phyloP scores from a whole-genome alignment of 2,797 vertebrate species.

The Melanotaenia boesemani region DNA sequence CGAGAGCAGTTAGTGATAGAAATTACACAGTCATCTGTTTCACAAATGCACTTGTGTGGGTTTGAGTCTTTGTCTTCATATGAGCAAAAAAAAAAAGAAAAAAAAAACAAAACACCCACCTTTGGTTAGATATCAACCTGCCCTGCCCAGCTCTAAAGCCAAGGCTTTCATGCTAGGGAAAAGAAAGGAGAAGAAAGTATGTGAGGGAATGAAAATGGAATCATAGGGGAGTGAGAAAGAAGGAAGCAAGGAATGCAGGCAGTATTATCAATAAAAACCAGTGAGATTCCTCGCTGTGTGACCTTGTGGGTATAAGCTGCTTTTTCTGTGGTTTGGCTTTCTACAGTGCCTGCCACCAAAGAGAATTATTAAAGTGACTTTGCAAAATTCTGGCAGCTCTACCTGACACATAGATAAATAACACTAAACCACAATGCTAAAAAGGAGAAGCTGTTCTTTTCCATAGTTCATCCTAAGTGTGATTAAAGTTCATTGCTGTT shows the following conservation, averaged over 20 bases:
- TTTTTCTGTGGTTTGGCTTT: conserved; percentile 64
- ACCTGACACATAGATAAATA: conserved; percentile 57
- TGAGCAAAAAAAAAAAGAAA: conserved; percentile 12
- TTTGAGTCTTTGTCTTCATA: conserved; percentile 48
- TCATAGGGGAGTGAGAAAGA: conserved; percentile 37
- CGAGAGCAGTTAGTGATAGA: conserved; percentile 13
- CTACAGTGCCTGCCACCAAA: conserved; percentile 45
- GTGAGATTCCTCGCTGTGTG: conserved; percentile 43
- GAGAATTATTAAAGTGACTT: conserved; percentile 69
- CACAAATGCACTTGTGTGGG: conserved; percentile 51
- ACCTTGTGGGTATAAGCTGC: conserved; percentile 71
- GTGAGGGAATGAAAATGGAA: conserved; percentile 43
- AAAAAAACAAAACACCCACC: conserved; percentile 4
- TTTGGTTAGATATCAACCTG: conserved; percentile 53
- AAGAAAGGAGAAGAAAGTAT: conserved; percentile 12
- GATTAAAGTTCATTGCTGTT: conserved; percentile 74
- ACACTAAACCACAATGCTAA: conserved; percentile 59
- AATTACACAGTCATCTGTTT: conserved; percentile 54
- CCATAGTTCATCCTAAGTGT: conserved; percentile 63
- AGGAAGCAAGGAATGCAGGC: conserved; percentile 36
- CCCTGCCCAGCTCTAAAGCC: conserved; percentile 34
- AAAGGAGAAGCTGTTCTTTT: conserved; percentile 26
- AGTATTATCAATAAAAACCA: conserved; percentile 64
- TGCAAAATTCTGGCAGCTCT: conserved; percentile 63
- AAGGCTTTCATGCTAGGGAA: conserved; percentile 36